Base-by-base conservation (phyloP, 2,888 invertebrate species). In the Andrena hattorfiana region DNA sequence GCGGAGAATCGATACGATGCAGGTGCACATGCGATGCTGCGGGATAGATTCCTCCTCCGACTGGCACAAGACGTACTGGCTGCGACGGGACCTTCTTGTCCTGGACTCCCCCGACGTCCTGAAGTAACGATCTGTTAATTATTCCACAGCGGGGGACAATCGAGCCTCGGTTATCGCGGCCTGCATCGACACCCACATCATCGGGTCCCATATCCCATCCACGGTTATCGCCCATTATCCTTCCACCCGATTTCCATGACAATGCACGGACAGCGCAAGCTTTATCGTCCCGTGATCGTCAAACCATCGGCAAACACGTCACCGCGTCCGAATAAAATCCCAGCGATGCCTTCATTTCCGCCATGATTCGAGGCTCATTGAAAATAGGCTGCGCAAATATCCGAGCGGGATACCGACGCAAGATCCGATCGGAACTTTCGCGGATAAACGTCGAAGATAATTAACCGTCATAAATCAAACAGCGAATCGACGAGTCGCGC, bases 51-150 rank as follows among this genome's bases (percentile, higher is more conserved):
- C 92, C 66, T 95, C 95, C 51, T 83, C 74, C 60, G 83, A 85
- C 68, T 96, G 96, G 96, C 95, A 95, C 90, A 94, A 95, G 89
- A 94, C 95, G 28, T 94, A 95, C 48, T 96, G 96, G 96, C 94
- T 96, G 81, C 95, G 94, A 84, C 94, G 95, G 90, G 95, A 95
- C 77, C 93, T 94, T 74, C 85, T 88, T 63, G 63, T 80, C 56
- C 81, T 86, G 59, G 77, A 89, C 71, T 85, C 84, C 28, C 83
- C 83, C 13, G 80, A 76, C 78, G 81, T 88, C 76, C 83, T 87
- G 76, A 79, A 84, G 88, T 89, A 87, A 89, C 82, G 83, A 84
- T 82, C 77, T 63, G 69, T 75, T 81, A 85, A 87, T 87, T 85
- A 76, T 84, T 56, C 60, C 26, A 56, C 23, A 42, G 42, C 16